phyloP scores from a whole-genome alignment of 2,888 invertebrate species.

The Asteroscopus sphinx region DNA sequence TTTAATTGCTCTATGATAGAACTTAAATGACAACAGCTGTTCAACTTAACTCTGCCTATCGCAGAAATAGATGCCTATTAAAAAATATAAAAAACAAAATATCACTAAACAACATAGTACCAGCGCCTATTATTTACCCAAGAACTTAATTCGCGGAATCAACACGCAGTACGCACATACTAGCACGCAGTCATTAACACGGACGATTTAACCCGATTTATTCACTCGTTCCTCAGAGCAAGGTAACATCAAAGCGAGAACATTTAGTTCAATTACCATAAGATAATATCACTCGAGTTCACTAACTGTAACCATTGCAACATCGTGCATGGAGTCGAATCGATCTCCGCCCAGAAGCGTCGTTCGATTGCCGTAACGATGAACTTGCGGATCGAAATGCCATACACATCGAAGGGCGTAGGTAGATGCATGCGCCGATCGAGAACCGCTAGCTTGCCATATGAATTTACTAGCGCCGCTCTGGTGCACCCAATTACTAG shows the following conservation, averaged over 20 bases:
- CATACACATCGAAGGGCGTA: conserved; percentile 75
- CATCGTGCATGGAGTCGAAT: conserved; percentile 67
- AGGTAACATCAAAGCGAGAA: conserved; percentile 58
- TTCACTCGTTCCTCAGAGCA: conserved; percentile 49
- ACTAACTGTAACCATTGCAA: conserved; percentile 84
- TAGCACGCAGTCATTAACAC: conserved; percentile 40
- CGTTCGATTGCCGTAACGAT: conserved; percentile 67
- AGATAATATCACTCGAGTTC: conserved; percentile 71
- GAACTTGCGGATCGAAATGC: conserved; percentile 66
- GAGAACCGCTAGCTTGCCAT: conserved; percentile 85
- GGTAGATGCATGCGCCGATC: conserved; percentile 75
- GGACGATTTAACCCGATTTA: conserved; percentile 51
- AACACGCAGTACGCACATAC: conserved; percentile 38
- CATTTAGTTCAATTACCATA: conserved; percentile 78
- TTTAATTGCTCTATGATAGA: too few relatives aligned
- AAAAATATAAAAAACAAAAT: background rate
- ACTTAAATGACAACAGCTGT: too few relatives aligned
- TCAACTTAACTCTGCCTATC: background rate
- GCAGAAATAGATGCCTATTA: background rate
- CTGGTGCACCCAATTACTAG: conserved; percentile 86
- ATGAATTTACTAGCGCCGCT: conserved; percentile 86
- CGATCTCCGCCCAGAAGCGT: conserved; percentile 70
- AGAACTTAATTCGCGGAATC: conserved; percentile 41
- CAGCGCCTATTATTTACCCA: conserved; percentile 7
- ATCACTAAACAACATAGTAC: background rate